These are phyloP conservation scores for Anoplopoma fimbria DNA, from an alignment of 2,113 vertebrate species.

Conservation along the genomic window DNA sequence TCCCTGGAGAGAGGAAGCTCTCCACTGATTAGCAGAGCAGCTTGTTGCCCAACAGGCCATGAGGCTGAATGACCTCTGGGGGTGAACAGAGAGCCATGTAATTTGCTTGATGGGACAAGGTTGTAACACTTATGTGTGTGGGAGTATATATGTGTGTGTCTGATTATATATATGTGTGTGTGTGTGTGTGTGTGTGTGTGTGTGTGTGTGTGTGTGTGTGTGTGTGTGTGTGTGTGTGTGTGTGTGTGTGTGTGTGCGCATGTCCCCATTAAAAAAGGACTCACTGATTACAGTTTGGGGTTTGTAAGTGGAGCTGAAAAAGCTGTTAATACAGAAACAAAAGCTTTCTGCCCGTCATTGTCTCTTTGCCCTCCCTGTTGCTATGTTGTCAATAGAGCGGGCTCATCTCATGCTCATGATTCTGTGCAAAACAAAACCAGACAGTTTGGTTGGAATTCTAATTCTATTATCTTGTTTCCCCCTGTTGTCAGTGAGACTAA, in stretches of 20 bases:
- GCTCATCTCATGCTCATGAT: slow-evolving; percentile 23
- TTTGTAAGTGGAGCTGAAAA: slow-evolving; percentile 34
- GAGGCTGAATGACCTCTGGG: slow-evolving; percentile 73
- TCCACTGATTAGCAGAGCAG: slow-evolving; percentile 75
- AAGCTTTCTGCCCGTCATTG: background rate
- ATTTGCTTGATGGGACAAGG: slow-evolving; percentile 74
- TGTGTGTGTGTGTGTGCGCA: background rate
- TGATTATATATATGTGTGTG: background rate
- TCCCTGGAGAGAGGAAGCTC: slow-evolving; percentile 66
- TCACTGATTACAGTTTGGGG: slow-evolving; percentile 23
- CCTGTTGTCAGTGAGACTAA: slow-evolving; percentile 37
- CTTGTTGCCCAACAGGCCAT: slow-evolving; percentile 68
- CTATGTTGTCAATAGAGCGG: background rate
- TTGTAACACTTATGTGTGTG: slow-evolving; percentile 35
- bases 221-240: background rate
- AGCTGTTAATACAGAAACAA: slow-evolving; percentile 34
- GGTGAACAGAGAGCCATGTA: slow-evolving; percentile 55
- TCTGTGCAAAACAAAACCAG: slow-evolving; percentile 27
- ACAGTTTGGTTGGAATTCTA: background rate
- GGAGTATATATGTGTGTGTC: slow-evolving; percentile 2
- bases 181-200: slow-evolving; percentile 5
- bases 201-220: background rate
- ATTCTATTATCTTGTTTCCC: slow-evolving; percentile 24
- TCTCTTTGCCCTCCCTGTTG: background rate
- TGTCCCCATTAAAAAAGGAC: slow-evolving; percentile 26